phyloP scores from a whole-genome alignment of 2,113 vertebrate genomes.

The Taxidea taxus region DNA sequence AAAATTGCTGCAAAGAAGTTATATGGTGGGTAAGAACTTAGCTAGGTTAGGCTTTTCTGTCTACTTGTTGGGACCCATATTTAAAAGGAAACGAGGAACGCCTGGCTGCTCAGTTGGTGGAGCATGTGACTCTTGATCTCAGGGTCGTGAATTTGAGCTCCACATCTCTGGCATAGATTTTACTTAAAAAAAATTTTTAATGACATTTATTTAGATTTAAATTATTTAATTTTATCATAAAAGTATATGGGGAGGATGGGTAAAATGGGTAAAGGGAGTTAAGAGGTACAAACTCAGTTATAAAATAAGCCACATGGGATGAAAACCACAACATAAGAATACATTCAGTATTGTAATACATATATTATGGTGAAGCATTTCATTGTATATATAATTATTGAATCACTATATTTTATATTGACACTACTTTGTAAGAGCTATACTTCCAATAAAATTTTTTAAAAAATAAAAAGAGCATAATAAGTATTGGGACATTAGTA shows the following conservation, averaged over 20 bases:
- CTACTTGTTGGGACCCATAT: neutral
- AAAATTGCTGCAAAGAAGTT: constrained; percentile 11
- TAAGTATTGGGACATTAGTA: neutral
- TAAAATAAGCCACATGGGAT: neutral
- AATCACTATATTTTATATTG: neutral
- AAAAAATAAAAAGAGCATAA: neutral
- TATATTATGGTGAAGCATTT: neutral
- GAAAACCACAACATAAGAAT: neutral
- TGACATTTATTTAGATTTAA: neutral
- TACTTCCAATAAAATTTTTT: neutral
- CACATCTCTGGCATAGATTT: neutral
- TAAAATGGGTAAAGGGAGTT: neutral
- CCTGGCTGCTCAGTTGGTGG: neutral
- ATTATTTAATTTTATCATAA: neutral
- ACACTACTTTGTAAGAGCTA: neutral
- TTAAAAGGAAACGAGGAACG: neutral
- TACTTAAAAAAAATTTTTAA: neutral
- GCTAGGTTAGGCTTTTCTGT: neutral
- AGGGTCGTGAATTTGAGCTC: neutral
- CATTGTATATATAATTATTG: neutral
- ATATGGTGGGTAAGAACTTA: neutral
- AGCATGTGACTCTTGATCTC: neutral
- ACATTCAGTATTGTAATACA: neutral
- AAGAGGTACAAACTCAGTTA: neutral
- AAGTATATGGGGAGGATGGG: neutral